phyloP scores from a whole-genome alignment of 1,140 invertebrate genomes.

The Saxidomus purpurata region DNA sequence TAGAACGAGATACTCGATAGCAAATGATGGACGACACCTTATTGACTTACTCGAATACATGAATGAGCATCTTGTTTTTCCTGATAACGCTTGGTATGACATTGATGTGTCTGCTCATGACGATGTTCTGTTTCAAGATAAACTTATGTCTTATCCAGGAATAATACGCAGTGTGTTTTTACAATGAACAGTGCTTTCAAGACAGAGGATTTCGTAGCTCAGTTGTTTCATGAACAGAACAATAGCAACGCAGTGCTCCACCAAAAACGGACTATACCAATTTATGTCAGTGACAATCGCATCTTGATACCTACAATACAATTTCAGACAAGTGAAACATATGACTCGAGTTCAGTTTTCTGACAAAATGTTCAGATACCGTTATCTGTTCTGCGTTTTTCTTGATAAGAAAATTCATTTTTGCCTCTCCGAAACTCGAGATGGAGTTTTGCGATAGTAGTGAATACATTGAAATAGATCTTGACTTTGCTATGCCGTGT shows the following conservation, averaged over 20 bases:
- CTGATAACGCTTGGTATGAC: background rate
- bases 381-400: no score
- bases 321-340: background rate
- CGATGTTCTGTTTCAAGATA: background rate
- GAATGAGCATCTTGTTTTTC: background rate
- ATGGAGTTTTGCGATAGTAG: no score
- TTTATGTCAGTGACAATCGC: slow-evolving; percentile 5
- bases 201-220: background rate
- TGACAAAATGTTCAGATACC: no score
- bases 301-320: background rate
- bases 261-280: slow-evolving; percentile 4
- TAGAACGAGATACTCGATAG: background rate
- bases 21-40: background rate
- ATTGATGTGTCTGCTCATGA: background rate
- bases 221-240: background rate
- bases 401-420: no score
- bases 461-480: no score
- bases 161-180: background rate
- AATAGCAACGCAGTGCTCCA: background rate
- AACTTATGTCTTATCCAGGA: background rate
- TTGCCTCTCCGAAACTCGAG: no score
- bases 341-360: background rate
- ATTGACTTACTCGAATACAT: slow-evolving; percentile 17
- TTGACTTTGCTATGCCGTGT: no score
- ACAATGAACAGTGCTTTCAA: background rate